phyloP scores from a whole-genome alignment of 2,113 vertebrate species.

The Epinephelus cyanopodus region DNA sequence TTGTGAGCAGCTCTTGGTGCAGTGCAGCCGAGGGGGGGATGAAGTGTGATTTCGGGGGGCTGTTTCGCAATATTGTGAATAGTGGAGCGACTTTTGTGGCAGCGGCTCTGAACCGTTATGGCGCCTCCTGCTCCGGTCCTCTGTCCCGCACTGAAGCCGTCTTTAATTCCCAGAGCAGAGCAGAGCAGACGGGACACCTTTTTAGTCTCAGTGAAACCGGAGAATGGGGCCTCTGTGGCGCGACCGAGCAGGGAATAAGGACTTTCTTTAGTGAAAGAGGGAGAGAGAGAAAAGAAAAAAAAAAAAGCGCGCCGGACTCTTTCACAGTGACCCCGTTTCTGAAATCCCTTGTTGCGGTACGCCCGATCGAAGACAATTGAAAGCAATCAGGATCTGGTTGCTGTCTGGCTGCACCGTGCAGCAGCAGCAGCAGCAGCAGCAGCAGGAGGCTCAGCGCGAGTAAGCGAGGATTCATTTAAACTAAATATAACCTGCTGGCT shows the following conservation, averaged over 20 bases:
- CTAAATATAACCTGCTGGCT: constrained; percentile 64
- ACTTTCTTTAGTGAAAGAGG: constrained; percentile 30
- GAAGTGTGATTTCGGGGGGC: constrained; percentile 9
- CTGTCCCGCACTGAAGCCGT: constrained; percentile 9
- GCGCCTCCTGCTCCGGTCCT: constrained; percentile 26
- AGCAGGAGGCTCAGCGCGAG: constrained; percentile 20
- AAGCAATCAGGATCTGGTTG: constrained; percentile 81
- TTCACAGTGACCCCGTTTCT: constrained; percentile 79
- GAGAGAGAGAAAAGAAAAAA: neutral
- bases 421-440: constrained; percentile 24
- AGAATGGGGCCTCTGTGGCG: constrained; percentile 61
- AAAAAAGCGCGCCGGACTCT: constrained; percentile 57
- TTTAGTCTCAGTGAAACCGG: constrained; percentile 73
- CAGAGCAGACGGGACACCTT: constrained; percentile 46
- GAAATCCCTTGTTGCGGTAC: constrained; percentile 72
- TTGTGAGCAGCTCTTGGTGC: neutral
- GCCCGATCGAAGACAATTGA: constrained; percentile 80
- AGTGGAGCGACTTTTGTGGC: constrained; percentile 6
- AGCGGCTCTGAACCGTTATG: constrained; percentile 30
- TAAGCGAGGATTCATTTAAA: constrained; percentile 52
- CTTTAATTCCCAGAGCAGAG: neutral
- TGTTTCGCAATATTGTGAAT: constrained; percentile 5
- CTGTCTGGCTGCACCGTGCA: constrained; percentile 69
- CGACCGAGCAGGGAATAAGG: constrained; percentile 9
- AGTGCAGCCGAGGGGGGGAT: constrained; percentile 11